These are phyloP conservation scores for Drosophila auraria DNA, from an alignment of 1,140 invertebrate species.

Conservation along the genomic window DNA sequence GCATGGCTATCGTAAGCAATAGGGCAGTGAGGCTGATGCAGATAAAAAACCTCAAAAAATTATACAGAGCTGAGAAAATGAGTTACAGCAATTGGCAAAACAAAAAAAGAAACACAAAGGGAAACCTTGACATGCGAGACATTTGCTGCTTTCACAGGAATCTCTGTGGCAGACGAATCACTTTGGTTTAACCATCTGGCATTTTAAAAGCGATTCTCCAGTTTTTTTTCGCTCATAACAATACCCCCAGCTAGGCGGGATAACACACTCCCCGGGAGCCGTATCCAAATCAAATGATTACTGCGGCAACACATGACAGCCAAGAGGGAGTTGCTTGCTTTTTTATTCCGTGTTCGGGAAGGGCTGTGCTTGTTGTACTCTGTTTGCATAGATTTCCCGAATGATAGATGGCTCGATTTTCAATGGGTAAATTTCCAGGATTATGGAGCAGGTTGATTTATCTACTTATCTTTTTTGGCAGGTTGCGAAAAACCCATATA, in stretches of 20 bases:
- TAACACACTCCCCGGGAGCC: constrained; percentile 44
- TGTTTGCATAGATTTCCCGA: constrained; percentile 28
- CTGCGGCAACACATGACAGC: constrained; percentile 69
- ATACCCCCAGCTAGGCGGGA: constrained; percentile 24
- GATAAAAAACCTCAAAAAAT: not conserved
- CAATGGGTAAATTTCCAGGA: constrained; percentile 28
- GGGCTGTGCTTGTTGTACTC: constrained; percentile 15
- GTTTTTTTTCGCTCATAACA: constrained; percentile 66
- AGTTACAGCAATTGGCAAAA: constrained; percentile 16
- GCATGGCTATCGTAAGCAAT: too few species aligned
- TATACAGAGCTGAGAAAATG: constrained; percentile 26
- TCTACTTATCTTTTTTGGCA: constrained; percentile 19
- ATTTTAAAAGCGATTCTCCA: constrained; percentile 50
- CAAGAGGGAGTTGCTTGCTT: constrained; percentile 17
- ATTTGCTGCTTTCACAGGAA: constrained; percentile 47
- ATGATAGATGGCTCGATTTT: constrained; percentile 51
- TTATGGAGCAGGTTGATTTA: constrained; percentile 36
- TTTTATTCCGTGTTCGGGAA: not conserved
- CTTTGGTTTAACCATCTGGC: constrained; percentile 40
- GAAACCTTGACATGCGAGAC: constrained; percentile 46
- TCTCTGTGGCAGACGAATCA: constrained; percentile 23
- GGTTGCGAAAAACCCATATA: not conserved
- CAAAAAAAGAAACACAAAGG: constrained; percentile 18
- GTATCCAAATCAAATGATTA: constrained; percentile 74
- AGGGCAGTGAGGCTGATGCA: too few species aligned